Evolutionary conservation across 1,140 invertebrate genomes (phyloP), one percentile per base, ranked within the genome.

Genomic region (Pentalonia nigronervosa): DNA sequence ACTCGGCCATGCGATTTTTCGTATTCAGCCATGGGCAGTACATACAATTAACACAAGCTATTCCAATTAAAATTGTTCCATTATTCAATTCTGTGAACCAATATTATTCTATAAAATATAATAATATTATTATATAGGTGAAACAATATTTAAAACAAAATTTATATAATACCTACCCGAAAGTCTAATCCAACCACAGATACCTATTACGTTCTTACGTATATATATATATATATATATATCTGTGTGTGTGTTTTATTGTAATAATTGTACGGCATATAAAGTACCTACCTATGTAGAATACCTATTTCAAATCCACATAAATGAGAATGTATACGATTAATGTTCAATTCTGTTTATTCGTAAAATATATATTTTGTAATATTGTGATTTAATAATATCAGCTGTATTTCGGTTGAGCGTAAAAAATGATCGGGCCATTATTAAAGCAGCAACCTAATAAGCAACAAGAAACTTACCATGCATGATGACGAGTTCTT

Each of bases 1-100:
- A 84, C 83, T 84, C 83, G 41, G 41, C 83, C 83, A 23, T 84
- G 21, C 21, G 45, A 41, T 84, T 84, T 84, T 45, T 45, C 36
- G n/a, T 76, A 84, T 84, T 11, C 6, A 84, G 83, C 83, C 41
- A 84, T 23, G 4, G 36, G 60, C 60, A 76, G 60, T 76, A 76
- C 60, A 76, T 76, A n/a, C 30, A 76, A 76, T 76, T 76, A 76
- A 76, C n/a, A n/a, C 83, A 45, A 84, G 21, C 7, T 11, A 84
- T 45, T 84, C 23, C 83, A 84, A 84, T 84, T 84, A 84, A 84
- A n/a, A 67, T 84, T 84, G 23, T 84, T 84, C 34, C 36, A 41
- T 41, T 84, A 41, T 41, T 84, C 83, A 41, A 25, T 84, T 84
- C 36, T 41, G 25, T 84, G 45, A 84, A 84, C 83, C 41, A 84